Percentiles rank a stretch among this genome's conserved stretches.
Conservation (phyloP, 2,797 vertebrate species). For the Ctenopoma multispine region DNA sequence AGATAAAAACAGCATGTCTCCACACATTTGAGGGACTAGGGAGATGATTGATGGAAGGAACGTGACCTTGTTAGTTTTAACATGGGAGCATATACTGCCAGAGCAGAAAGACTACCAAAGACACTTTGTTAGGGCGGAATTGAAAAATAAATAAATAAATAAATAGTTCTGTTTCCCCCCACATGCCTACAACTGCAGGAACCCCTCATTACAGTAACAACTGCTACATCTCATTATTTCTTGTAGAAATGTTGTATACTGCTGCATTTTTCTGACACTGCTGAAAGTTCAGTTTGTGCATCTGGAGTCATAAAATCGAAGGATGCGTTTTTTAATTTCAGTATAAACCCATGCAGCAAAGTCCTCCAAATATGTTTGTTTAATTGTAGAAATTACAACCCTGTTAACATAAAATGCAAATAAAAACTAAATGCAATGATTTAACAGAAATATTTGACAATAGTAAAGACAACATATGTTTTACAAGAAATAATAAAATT, state of each 20-base stretch:
- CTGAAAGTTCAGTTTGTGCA: slow-evolving; percentile 6
- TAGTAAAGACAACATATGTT: no score
- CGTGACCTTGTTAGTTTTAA: slow-evolving; percentile 35
- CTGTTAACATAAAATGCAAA: no score
- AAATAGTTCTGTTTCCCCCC: background rate
- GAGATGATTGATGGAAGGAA: slow-evolving; percentile 1
- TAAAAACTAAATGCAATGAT: no score
- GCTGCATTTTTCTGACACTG: slow-evolving; percentile 22
- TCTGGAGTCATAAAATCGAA: background rate
- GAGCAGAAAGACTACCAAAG: slow-evolving; percentile 11
- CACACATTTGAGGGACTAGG: background rate
- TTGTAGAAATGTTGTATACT: background rate
- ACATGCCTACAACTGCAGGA: slow-evolving; percentile 14
- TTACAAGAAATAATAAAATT: no score
- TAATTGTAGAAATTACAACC: background rate
- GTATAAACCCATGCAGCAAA: background rate
- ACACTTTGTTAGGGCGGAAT: slow-evolving; percentile 25
- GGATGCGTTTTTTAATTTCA: background rate
- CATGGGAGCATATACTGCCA: slow-evolving; percentile 2
- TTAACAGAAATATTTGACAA: no score
- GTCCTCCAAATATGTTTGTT: background rate
- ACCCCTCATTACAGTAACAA: slow-evolving; percentile 35
- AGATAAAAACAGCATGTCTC: background rate
- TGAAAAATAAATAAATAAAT: background rate
- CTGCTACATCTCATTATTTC: slow-evolving; percentile 36